Evolutionary conservation across 1,140 invertebrate genomes (phyloP).

Genomic region (Holcopasites calliopsidis): DNA sequence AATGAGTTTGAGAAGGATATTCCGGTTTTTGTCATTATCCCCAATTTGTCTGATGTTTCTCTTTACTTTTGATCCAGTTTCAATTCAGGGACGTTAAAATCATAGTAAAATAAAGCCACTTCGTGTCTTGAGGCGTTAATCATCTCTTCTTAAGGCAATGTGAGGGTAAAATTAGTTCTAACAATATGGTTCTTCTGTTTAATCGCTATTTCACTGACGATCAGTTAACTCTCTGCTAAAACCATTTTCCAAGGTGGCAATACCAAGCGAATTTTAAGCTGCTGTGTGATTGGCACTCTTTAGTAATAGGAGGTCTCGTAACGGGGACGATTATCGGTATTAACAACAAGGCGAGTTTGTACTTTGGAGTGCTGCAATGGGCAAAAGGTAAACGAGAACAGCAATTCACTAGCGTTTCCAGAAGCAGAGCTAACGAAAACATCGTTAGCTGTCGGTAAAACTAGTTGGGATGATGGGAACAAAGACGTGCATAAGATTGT

Average conservation of each 20-base stretch:
- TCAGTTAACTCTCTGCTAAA: background rate
- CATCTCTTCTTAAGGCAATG: background rate
- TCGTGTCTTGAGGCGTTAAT: too few species aligned
- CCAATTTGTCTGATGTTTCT: too few species aligned
- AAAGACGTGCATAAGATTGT: conserved; percentile 22
- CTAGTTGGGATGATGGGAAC: conserved; percentile 41
- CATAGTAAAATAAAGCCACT: too few species aligned
- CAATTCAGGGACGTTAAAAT: too few species aligned
- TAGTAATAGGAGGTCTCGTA: conserved; percentile 28
- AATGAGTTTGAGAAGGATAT: too few species aligned
- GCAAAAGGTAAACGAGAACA: conserved; percentile 43
- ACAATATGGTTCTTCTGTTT: background rate
- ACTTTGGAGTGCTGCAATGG: conserved; percentile 31
- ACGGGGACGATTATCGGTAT: conserved; percentile 34
- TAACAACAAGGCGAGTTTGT: background rate
- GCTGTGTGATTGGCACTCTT: conserved; percentile 18
- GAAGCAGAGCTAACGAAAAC: conserved; percentile 38
- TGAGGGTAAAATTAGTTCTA: too few species aligned
- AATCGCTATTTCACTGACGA: too few species aligned
- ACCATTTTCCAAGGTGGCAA: background rate
- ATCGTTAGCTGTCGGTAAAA: conserved; percentile 34
- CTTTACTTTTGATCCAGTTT: background rate
- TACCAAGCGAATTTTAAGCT: too few species aligned
- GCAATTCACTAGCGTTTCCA: conserved; percentile 31
- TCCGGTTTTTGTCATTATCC: too few species aligned